Percentiles rank a stretch among this genome's conserved stretches.
Evolutionary conservation across 2,797 vertebrate genomes (phyloP).

Genomic region (Gallirallus australis): DNA sequence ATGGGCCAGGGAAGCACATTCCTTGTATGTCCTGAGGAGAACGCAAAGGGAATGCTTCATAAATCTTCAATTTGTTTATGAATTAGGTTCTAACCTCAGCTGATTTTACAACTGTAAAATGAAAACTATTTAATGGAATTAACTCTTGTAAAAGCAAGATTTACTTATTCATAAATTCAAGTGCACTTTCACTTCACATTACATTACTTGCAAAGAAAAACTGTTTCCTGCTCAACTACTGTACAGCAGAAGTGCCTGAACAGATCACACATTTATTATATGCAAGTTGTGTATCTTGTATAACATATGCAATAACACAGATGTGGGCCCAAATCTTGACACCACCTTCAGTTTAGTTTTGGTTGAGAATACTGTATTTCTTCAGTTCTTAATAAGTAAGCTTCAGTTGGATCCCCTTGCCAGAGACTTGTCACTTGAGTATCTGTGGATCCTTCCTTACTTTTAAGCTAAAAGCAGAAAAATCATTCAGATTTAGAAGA

Average conservation of each 20-base stretch:
- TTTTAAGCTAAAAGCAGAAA: constrained; percentile 25
- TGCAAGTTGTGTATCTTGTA: not conserved
- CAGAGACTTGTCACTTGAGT: not conserved
- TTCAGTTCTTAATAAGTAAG: not conserved
- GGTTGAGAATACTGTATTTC: not conserved
- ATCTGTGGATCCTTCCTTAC: constrained; percentile 5
- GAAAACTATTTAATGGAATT: constrained; percentile 17
- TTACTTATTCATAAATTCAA: constrained; percentile 3
- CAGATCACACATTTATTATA: not conserved
- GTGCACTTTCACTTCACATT: not conserved
- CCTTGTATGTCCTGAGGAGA: not conserved
- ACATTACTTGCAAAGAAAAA: constrained; percentile 1
- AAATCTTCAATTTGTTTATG: not conserved
- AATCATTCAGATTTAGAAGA: not conserved
- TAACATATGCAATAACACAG: not conserved
- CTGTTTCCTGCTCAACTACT: not conserved
- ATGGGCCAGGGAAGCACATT: not conserved
- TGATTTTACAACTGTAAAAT: constrained; percentile 10
- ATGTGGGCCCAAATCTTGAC: not conserved
- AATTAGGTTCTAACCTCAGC: not conserved
- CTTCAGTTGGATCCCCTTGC: not conserved
- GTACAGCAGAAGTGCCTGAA: not conserved
- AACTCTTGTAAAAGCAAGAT: constrained; percentile 19
- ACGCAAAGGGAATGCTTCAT: not conserved
- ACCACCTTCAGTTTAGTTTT: not conserved